Conservation (phyloP, 2,797 vertebrate genomes). For the Myoxocephalus aenaeus region DNA sequence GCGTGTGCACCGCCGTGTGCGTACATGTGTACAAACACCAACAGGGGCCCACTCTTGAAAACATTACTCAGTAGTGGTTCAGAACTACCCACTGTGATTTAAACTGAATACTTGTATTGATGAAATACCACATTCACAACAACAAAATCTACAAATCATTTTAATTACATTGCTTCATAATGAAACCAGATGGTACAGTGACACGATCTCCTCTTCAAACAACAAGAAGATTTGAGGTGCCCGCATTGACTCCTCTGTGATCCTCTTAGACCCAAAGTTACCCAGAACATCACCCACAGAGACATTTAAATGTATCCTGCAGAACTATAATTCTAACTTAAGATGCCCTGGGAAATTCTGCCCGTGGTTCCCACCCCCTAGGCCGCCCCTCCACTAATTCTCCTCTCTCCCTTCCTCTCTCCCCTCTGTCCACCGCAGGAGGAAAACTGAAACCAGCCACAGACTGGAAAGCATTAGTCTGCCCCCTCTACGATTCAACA, state of each 20-base stretch:
- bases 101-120: background rate
- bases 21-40: background rate
- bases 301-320: constrained; percentile 33
- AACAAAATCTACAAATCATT: background rate
- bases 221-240: background rate
- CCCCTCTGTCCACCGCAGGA: constrained; percentile 65
- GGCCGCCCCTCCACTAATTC: constrained; percentile 23
- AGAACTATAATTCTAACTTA: constrained; percentile 42
- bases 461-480: constrained; percentile 80
- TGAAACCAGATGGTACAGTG: background rate
- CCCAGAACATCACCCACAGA: constrained; percentile 24
- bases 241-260: background rate
- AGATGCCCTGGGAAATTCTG: constrained; percentile 64
- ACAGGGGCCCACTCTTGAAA: background rate
- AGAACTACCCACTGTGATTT: background rate
- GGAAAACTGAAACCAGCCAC: constrained; percentile 81
- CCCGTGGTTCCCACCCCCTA: constrained; percentile 30
- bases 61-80: background rate
- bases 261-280: background rate
- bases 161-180: background rate
- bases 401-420: constrained; percentile 39
- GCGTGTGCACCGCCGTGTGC: background rate
- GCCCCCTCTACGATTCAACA: constrained; percentile 44
- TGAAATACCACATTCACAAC: background rate
- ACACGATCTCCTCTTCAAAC: background rate